Percentiles rank a stretch among this genome's conserved stretches.
Evolutionary conservation across 92 coral and sea anemone species (phyloP).

Genomic region (Meandrina meandrites): DNA sequence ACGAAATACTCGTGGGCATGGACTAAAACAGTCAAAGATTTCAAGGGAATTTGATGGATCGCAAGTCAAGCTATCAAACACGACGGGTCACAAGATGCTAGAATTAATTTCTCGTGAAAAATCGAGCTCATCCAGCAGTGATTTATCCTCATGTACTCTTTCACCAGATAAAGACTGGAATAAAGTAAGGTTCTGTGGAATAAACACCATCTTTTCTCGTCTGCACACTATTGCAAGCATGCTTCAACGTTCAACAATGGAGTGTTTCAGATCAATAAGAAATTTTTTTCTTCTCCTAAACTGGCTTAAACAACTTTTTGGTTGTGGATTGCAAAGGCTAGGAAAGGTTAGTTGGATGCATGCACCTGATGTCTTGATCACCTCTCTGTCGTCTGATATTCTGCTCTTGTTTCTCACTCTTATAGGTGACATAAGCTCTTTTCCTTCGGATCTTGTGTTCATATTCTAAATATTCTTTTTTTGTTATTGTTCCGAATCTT

Average conservation of each 20-base stretch:
- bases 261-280: conserved; percentile 26
- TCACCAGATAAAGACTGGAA: not conserved
- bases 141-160: not conserved
- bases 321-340: conserved; percentile 34
- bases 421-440: not conserved
- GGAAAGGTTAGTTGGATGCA: conserved; percentile 43
- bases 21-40: not conserved
- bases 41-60: not conserved
- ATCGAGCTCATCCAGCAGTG: not conserved
- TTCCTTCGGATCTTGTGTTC: not conserved
- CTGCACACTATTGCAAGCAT: not conserved
- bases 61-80: not conserved
- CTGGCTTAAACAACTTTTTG: conserved; percentile 36
- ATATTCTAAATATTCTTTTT: no score
- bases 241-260: conserved; percentile 1
- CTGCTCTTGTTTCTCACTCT: no score
- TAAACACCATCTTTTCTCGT: conserved; percentile 7
- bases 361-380: no score
- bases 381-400: no score
- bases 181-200: not conserved
- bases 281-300: conserved; percentile 22
- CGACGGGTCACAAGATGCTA: not conserved
- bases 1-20: conserved; percentile 19
- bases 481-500: not conserved
- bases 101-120: not conserved